These are phyloP conservation scores for Pachypsylla venusta DNA, from an alignment of 1,140 invertebrate genomes.

Conservation along the genomic window DNA sequence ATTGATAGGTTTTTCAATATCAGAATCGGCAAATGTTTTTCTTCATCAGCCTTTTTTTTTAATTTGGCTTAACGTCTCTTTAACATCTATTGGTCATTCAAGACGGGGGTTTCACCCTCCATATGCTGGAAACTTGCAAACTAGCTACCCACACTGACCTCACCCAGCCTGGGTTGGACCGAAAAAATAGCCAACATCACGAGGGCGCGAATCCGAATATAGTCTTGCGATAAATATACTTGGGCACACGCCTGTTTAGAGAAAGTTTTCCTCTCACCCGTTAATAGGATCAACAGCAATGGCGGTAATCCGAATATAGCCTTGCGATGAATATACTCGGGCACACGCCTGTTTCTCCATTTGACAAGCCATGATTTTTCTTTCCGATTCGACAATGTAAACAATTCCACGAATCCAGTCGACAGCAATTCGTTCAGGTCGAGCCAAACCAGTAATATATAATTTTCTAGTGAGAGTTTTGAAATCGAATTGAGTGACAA, in stretches of 20 bases:
- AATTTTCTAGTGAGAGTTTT: neutral
- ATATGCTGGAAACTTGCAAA: no score
- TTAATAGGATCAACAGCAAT: neutral
- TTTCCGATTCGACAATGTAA: neutral
- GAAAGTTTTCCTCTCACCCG: no score
- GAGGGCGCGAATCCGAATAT: neutral
- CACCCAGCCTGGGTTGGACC: no score
- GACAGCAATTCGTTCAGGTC: neutral
- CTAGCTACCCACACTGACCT: no score
- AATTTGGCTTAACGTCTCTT: no score
- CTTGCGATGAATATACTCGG: neutral
- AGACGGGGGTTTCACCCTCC: no score
- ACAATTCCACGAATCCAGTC: neutral
- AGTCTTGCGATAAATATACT: neutral
- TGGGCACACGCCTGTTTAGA: neutral
- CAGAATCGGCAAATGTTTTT: no score
- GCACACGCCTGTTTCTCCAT: constrained; percentile 1
- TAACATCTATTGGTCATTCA: no score
- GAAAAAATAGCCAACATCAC: no score
- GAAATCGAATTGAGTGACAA: neutral
- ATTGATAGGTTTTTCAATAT: no score
- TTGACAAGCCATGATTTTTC: constrained; percentile 4
- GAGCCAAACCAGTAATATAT: neutral
- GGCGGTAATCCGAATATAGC: neutral
- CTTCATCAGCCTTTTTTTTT: no score